Evolutionary conservation across 35 echinoderm and acorn worm species (phyloP).

Genomic region (Lytechinus pictus): DNA sequence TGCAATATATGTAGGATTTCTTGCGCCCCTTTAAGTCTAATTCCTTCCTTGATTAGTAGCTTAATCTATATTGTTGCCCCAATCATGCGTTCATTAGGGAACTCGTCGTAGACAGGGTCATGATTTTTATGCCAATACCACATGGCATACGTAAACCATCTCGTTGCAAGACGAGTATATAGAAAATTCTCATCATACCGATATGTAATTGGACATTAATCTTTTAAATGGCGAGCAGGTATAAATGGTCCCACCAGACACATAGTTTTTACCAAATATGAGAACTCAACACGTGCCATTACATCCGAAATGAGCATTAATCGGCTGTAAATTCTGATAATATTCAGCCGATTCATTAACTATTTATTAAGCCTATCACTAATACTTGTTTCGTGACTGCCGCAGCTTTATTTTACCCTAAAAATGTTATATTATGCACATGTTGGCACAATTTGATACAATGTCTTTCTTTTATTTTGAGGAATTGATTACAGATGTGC

Average conservation of each 20-base stretch:
- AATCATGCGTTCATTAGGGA: neutral
- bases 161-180: neutral
- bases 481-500: neutral
- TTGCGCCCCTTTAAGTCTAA: neutral
- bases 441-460: neutral
- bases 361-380: neutral
- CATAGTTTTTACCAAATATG: neutral
- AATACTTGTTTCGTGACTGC: neutral
- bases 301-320: neutral
- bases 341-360: neutral
- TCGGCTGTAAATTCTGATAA: neutral
- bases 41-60: neutral
- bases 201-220: slow-evolving; percentile 5
- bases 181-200: neutral
- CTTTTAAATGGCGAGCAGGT: neutral
- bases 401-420: neutral
- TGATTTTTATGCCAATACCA: neutral
- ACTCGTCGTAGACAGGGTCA: neutral
- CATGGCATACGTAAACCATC: neutral
- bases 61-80: neutral
- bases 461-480: neutral
- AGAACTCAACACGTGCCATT: neutral
- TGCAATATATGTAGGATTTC: neutral
- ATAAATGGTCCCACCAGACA: neutral
- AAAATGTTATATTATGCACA: neutral